Base-by-base conservation (phyloP, 2,888 invertebrate species). In the Tenthredo livida region DNA sequence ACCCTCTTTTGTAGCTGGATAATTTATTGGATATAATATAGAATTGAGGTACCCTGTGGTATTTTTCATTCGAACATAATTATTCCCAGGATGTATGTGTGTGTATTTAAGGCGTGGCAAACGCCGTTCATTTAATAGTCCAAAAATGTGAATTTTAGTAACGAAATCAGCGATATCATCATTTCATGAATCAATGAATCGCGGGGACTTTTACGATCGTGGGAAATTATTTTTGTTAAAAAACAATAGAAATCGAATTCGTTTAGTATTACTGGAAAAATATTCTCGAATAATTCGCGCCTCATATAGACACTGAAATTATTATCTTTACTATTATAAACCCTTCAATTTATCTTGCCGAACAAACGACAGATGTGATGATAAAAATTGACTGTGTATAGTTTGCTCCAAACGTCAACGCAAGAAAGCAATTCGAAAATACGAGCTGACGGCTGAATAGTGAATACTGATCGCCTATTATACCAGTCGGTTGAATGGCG, bases 381-480 rank as follows among this genome's bases (percentile, higher is more conserved):
- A 33, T 17, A 12, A 67, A 67, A 67, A 67, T 33, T 15, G 25
- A 6, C 33, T 7, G 33, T 33, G 33, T 33, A 67, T 33, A 67
- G 15, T 67, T 67, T 12, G 6, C 67, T 17, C 17, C 33, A 33
- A 29, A 15, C 33, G 33, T 67, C 25, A 29, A 67, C 15, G 29
- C 67, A 67, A 25, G 17, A 67, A 33, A 67, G 33, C 33, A 29
- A 33, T 33, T 17, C 67, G 29, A 33, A 33, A 67, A 67, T 67
- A 67, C 29, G 67, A 33, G 15, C 67, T 67, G 67, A 67, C 67
- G 67, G 29, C 17, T 67, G 67, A 67, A 67, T 67, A 67, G 67
- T 67, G 67, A 67, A 67, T 67, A 67, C 67, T 67, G 67, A 67
- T 67, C 67, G 67, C 33, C 67, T 67, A 67, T 67, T 67, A 67